Percentiles rank a stretch among this genome's conserved stretches.
phyloP scores from a whole-genome alignment of 1,140 invertebrate genomes.

The honey bee (Apis mellifera) region DNA sequence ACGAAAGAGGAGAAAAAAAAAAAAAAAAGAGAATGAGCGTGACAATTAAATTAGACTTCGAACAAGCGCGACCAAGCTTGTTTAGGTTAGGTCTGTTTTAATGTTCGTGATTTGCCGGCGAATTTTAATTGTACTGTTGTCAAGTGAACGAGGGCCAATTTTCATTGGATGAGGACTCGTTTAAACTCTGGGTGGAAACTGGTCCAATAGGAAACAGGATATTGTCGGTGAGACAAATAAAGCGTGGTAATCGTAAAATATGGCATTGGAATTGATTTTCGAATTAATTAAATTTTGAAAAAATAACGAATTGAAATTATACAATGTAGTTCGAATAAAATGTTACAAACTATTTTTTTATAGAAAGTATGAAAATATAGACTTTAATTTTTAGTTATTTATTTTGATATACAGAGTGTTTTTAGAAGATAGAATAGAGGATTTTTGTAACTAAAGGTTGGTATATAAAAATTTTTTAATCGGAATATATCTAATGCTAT shows the following conservation, averaged over 20 bases:
- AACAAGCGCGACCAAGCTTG: background rate
- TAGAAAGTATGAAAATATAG: too few species aligned
- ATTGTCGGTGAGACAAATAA: background rate
- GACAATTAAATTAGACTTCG: conserved; percentile 28
- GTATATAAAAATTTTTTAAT: too few species aligned
- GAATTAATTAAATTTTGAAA: too few species aligned
- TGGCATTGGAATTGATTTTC: background rate
- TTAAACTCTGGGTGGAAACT: conserved; percentile 25
- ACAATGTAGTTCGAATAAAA: too few species aligned
- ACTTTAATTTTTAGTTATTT: too few species aligned
- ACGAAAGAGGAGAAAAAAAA: background rate
- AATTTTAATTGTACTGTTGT: conserved; percentile 53
- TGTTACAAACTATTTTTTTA: too few species aligned
- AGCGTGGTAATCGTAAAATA: too few species aligned
- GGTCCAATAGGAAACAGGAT: background rate
- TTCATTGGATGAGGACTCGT: background rate
- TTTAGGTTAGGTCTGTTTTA: background rate
- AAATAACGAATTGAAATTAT: background rate
- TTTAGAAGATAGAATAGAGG: too few species aligned
- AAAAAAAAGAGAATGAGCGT: background rate
- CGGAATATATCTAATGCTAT: too few species aligned
- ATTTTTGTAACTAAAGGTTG: too few species aligned
- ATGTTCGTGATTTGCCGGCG: background rate
- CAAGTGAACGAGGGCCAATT: conserved; percentile 46
- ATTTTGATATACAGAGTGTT: too few species aligned